Evolutionary conservation across 92 coral and sea anemone species (phyloP), one percentile per base, ranked within the genome.

Genomic region (Virgularia gustaviana): DNA sequence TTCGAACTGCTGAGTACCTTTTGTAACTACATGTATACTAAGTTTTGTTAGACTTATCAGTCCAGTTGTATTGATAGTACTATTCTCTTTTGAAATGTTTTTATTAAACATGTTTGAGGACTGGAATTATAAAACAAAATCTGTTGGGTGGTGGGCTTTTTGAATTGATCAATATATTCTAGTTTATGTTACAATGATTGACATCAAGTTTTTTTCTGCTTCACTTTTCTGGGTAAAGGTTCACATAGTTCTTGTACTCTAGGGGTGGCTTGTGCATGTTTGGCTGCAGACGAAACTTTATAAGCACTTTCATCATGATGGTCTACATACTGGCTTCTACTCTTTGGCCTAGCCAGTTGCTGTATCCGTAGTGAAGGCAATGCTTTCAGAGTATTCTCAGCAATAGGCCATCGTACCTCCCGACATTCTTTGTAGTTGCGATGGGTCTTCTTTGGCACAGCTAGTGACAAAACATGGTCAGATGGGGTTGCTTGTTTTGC

Each of bases 311-410:
- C 76, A 59, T 91, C 86, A 71, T 89, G 86, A 78, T 89, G 96
- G 57, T 91, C 97, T 36, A 76, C 82, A 73, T 83, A 88, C 15
- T 89, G 89, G 56, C 96, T 89, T 30, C 97, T 70, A 39, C 97
- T 91, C 44, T 91, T 91, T 0, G 97, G 97, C 28, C 97, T 65
- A 13, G 97, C 96, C 2, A 91, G 86, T 32, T 91, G 96, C 36
- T 91, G 97, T 0, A 91, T 83, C 31, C 97, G 77, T n/a, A 91
- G 82, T 6, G 97, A 89, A 0, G 97, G 97, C 55, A 91, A 83
- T n/a, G 90, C 86, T 59, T 89, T 91, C 57, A 81, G 63, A 25
- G 97, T 85, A n/a, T 85, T 38, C 19, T 79, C 90, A 0, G 96
- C 52, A 19, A 91, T 90, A 12, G 72, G 53, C 97, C 97, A 91